Evolutionary conservation across 2,797 vertebrate genomes (phyloP).

Genomic region (Cichlasoma orientale): DNA sequence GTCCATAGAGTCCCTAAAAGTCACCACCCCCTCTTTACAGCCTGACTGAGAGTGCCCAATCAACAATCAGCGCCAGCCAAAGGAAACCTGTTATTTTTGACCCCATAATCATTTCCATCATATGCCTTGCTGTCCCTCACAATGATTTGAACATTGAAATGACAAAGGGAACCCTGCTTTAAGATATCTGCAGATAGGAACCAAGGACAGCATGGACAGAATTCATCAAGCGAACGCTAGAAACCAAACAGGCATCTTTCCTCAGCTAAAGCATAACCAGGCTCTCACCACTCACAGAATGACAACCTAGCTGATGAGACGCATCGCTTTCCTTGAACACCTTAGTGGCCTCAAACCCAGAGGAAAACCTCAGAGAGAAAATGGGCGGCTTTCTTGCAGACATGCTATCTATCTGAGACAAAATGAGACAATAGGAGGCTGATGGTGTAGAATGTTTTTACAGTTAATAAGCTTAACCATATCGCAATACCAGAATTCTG

Average conservation of each 20-base stretch:
- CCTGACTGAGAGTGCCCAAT: constrained; percentile 77
- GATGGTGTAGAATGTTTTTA: not conserved
- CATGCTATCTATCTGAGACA: not conserved
- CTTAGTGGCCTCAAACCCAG: not conserved
- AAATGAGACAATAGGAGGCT: not conserved
- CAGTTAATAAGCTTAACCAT: not conserved
- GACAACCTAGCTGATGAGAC: constrained; percentile 7
- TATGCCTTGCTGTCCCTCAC: constrained; percentile 71
- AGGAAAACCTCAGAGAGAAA: not conserved
- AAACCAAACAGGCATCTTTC: constrained; percentile 6
- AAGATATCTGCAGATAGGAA: constrained; percentile 34
- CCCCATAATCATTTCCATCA: constrained; percentile 84
- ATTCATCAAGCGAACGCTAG: constrained; percentile 8
- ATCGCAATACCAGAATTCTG: too few species aligned
- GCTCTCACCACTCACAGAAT: constrained; percentile 9
- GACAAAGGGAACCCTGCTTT: constrained; percentile 55
- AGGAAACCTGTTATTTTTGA: constrained; percentile 83
- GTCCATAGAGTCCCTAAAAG: constrained; percentile 60
- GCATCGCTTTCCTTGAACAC: constrained; percentile 1
- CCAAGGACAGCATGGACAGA: constrained; percentile 55
- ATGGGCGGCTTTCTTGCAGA: not conserved
- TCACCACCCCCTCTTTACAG: constrained; percentile 63
- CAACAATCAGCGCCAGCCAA: constrained; percentile 80
- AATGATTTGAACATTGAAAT: constrained; percentile 74
- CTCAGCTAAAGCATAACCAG: constrained; percentile 9